Base-by-base conservation (phyloP, 2,888 invertebrate genomes). In the Meandrusa payeni region DNA sequence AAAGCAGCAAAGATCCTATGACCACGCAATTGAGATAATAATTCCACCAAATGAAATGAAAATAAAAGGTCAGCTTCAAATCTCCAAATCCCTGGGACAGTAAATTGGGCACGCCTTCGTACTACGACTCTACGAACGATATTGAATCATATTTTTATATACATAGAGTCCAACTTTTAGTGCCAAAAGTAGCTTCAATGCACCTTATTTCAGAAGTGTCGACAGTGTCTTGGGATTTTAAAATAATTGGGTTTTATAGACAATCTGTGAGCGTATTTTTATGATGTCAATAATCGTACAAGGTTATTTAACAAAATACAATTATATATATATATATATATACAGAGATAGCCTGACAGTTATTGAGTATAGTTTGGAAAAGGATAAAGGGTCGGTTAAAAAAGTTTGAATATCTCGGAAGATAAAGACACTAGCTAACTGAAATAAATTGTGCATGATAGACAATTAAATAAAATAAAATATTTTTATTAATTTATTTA, bases 91-190 rank as follows among this genome's bases (percentile, higher is more conserved):
- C 83, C 64, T 49, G 57, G 63, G 65, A 69, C 76, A 61, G 65
- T 69, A 81, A 85, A 82, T 80, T 76, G 78, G 73, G 80, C 85
- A 87, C 83, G 85, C 79, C 76, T 80, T 76, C 73, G 64, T 80
- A 82, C 28, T 11, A 46, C 13, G 26, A 6, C n/a, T 5, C 1
- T 7, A 10, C 54, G 49, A 10, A 15, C 12, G 1, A 76, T 63
- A 60, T 20, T 36, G 4, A 40, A 55, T 64, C 48, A 10, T 70
- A 59, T 9, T 0, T 0, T 0, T 2, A 6, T 15, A 0, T 0
- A 0, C 0, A 12, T 52, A 65, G 49, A 59, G 51, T 31, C 38
- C 6, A 52, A 46, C 55, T 58, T 61, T 0, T 1, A 17, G 41
- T 34, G 13, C 3, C 12, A 5, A 11, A 2, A 9, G 2, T 12